Evolutionary conservation across 1,140 invertebrate genomes (phyloP), one percentile per base, ranked within the genome.

Genomic region (Papilio aristodemus): DNA sequence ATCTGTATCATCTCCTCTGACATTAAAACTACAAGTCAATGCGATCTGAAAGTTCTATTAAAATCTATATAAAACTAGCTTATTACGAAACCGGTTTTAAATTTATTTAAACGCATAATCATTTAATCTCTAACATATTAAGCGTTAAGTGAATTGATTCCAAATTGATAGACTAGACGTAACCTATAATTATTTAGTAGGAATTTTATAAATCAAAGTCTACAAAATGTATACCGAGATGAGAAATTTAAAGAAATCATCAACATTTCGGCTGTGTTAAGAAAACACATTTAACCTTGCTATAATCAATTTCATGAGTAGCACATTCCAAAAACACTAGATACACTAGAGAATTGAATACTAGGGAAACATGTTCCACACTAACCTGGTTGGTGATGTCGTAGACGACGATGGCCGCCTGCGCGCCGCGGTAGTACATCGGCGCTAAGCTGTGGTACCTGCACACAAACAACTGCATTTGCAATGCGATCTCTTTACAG

Each of bases 361-460:
- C 3, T 19, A 3, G 14, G 1, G 6, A 43, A 43, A 5, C 3
- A 14, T 3, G 14, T 7, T 4, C 0, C 17, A 22, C 11, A 66
- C 59, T 86, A 89, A 96, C 97, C 94, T 98, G 97, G 95, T 99
- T 99, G 88, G 98, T 99, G 85, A 99, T 99, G 91, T 99, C 99
- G 93, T 99, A 99, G 38, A 99, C 99, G 81, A 99, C 98, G 87
- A 99, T 99, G 75, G 99, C 99, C 84, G 99, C 99, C 92, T 99
- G 98, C 58, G 98, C 98, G 73, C 97, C 98, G 89, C 98, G 94
- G 93, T 99, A 99, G 93, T 99, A 99, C 99, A 99, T 99, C 10
- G 99, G 99, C 70, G 99, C 99, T 91, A 99, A 95, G 93, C 97
- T 99, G 93, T 99, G 99, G 93, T 99, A 99, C 93, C 94, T 94